These are phyloP conservation scores for Apamea anceps DNA, from an alignment of 2,888 invertebrate genomes.

Conservation along the genomic window DNA sequence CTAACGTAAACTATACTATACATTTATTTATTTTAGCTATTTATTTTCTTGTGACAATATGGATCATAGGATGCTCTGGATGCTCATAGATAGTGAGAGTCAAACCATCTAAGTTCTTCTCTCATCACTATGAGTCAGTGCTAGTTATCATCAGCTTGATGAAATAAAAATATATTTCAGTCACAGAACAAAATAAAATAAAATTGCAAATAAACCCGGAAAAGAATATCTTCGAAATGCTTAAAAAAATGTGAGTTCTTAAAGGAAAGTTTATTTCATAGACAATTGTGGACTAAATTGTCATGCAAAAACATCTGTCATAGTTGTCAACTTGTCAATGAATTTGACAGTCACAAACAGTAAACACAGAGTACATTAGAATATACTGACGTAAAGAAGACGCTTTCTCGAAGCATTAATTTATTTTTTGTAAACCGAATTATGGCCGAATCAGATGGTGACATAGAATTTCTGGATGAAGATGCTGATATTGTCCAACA, in stretches of 20 bases:
- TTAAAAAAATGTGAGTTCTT: not conserved
- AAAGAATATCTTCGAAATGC: not conserved
- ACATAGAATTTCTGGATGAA: conserved; percentile 87
- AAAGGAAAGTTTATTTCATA: conserved; percentile 15
- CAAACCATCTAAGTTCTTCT: no score
- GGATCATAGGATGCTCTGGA: no score
- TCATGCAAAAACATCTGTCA: not conserved
- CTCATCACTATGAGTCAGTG: no score
- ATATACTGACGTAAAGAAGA: no score
- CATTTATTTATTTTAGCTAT: no score
- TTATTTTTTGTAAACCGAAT: not conserved
- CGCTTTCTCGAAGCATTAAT: not conserved
- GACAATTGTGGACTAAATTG: not conserved
- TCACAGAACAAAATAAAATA: not conserved
- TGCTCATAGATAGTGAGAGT: no score
- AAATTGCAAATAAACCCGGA: not conserved
- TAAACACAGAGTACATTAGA: no score
- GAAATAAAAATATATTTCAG: not conserved
- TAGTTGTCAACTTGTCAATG: not conserved
- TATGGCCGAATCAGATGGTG: conserved; percentile 79
- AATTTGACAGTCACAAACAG: not conserved
- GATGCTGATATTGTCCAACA: conserved; percentile 86
- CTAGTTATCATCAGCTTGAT: not conserved
- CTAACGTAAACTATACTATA: not conserved
- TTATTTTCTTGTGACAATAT: not conserved